phyloP scores from a whole-genome alignment of 2,888 invertebrate genomes.

The Lepidochitona cinerea region DNA sequence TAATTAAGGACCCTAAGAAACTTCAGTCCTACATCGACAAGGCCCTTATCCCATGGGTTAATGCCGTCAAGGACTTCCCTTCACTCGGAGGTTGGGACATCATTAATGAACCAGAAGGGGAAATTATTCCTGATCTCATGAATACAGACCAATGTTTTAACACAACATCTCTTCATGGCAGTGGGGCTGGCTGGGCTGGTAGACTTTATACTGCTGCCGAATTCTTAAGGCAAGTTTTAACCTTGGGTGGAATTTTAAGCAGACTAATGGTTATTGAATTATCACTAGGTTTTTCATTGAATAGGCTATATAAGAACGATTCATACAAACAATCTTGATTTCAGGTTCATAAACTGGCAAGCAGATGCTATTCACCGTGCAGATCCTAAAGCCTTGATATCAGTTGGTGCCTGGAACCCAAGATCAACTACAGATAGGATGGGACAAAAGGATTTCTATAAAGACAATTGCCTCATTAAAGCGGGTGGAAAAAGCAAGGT shows the following conservation, averaged over 20 bases:
- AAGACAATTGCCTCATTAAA: slow-evolving; percentile 35
- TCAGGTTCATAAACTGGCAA: slow-evolving; percentile 49
- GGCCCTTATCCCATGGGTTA: slow-evolving; percentile 53
- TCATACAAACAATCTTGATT: too few species aligned
- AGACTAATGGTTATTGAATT: too few species aligned
- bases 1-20: slow-evolving; percentile 43
- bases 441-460: slow-evolving; percentile 42
- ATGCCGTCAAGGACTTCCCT: slow-evolving; percentile 44
- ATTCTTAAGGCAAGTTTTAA: slow-evolving; percentile 3
- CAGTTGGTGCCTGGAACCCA: slow-evolving; percentile 47
- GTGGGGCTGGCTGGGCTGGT: slow-evolving; percentile 23
- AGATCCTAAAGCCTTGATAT: slow-evolving; percentile 42
- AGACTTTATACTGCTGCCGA: not conserved
- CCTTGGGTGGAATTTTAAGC: too few species aligned
- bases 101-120: slow-evolving; percentile 60
- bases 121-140: not conserved
- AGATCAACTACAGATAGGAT: slow-evolving; percentile 41
- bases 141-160: not conserved
- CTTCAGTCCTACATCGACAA: slow-evolving; percentile 57
- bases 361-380: slow-evolving; percentile 41
- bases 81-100: slow-evolving; percentile 62
- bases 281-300: too few species aligned
- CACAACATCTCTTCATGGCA: not conserved
- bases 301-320: too few species aligned
- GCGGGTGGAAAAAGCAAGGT: slow-evolving; percentile 35